Evolutionary conservation across 2,797 vertebrate genomes (phyloP), one percentile per base, ranked within the genome.

Genomic region (Muscicapa striata): DNA sequence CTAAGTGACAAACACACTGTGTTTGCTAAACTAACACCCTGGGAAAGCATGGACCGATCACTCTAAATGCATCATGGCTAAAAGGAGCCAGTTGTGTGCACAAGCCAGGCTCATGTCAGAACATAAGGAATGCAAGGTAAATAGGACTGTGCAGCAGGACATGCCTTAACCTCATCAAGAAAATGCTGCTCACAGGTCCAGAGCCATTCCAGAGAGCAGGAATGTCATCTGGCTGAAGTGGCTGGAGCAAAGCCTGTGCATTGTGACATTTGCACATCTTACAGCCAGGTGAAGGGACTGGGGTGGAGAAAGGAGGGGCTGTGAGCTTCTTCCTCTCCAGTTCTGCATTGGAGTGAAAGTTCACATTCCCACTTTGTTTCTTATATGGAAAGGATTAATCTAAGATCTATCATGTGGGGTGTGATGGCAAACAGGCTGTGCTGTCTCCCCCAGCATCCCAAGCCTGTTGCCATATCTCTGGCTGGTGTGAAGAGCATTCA

Each of bases 21-120:
- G 81, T 96, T 94, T 92, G 79, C 92, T 91, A 12, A 94, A 59
- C 82, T 38, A 61, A 81, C 84, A 75, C 34, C 18, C 58, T 32
- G 73, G 76, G 76, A 80, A 81, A 76, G 51, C 68, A 34, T 55
- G 62, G 84, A 90, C 74, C 17, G 69, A 69, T 81, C 46, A 11
- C 66, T 92, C 69, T n/a, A 30, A 79, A 78, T 76, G 67, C 66
- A 57, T 13, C 86, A 17, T 0, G 5, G 75, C 87, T 83, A 30
- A 76, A 87, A 91, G 88, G 68, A 89, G 86, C 46, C 78, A 30
- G 40, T 73, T 84, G 51, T 91, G 58, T 67, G 58, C 52, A 41
- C 19, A 52, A 48, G 36, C 21, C 0, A 1, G 32, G 41, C 84
- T 89, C 27, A 0, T 7, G 13, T 66, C 68, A 80, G 73, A 89